Percentiles rank a stretch among this genome's conserved stretches.
These are phyloP conservation scores for Listrodromus nycthemerus DNA, from an alignment of 2,888 invertebrate species.

Conservation along the genomic window DNA sequence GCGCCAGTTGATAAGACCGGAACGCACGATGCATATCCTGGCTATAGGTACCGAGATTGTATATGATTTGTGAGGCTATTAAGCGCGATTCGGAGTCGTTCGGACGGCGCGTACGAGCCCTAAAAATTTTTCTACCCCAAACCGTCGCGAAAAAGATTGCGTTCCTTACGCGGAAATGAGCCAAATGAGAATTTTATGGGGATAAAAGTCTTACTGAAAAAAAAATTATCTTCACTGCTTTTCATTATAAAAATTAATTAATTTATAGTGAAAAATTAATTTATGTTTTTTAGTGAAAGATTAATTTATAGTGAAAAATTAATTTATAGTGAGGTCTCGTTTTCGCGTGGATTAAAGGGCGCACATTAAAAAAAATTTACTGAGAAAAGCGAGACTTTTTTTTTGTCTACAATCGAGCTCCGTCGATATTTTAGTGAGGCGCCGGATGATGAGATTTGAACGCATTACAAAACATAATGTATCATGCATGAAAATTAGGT, in stretches of 20 bases:
- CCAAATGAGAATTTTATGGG: constrained; percentile 6
- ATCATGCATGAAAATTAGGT: too few species aligned
- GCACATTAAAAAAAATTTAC: too few species aligned
- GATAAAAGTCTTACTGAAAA: neutral
- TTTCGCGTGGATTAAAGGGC: too few species aligned
- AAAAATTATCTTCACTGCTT: neutral
- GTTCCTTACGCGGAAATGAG: constrained; percentile 13
- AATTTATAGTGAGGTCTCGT: too few species aligned
- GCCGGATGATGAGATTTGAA: too few species aligned
- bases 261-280: too few species aligned
- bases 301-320: too few species aligned
- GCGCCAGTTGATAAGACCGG: constrained; percentile 54
- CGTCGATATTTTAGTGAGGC: too few species aligned
- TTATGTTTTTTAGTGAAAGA: too few species aligned
- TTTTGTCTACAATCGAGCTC: too few species aligned
- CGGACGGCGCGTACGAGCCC: constrained; percentile 22
- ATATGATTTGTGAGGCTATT: constrained; percentile 22
- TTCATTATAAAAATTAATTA: neutral
- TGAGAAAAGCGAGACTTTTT: too few species aligned
- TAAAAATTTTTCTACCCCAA: constrained; percentile 47
- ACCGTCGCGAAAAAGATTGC: constrained; percentile 2
- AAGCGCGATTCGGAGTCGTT: constrained; percentile 39
- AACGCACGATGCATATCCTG: constrained; percentile 32
- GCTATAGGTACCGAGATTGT: constrained; percentile 20
- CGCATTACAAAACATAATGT: too few species aligned